Evolutionary conservation across 2,888 invertebrate species (phyloP).

Genomic region (Cacoxenus indagator): DNA sequence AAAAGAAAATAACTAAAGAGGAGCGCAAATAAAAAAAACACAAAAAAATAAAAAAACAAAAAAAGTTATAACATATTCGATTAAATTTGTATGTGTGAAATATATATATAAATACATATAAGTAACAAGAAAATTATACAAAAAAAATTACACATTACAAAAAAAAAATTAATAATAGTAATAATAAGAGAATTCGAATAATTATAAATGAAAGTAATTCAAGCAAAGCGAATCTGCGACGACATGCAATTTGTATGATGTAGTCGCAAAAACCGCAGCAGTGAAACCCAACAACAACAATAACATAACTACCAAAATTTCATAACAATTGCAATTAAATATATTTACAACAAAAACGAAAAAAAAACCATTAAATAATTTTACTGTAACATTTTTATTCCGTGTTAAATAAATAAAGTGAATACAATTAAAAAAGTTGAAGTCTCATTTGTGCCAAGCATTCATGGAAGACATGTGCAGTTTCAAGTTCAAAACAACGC

Average conservation of each 20-base stretch:
- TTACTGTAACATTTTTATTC: slow-evolving; percentile 45
- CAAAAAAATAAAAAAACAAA: slow-evolving; percentile 3
- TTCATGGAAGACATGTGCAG: no score
- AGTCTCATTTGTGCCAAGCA: background rate
- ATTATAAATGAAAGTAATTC: no score
- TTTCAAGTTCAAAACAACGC: no score
- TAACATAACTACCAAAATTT: background rate
- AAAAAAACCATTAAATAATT: slow-evolving; percentile 29
- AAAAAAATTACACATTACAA: no score
- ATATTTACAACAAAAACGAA: background rate
- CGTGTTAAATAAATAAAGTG: slow-evolving; percentile 42
- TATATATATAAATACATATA: no score
- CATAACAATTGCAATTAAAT: background rate
- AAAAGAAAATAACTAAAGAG: background rate
- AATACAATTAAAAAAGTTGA: background rate
- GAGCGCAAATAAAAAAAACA: background rate
- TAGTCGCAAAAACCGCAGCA: background rate
- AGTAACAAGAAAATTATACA: no score
- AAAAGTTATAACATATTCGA: no score
- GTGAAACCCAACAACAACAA: background rate
- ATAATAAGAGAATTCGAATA: no score
- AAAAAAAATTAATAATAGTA: no score
- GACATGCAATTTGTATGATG: background rate
- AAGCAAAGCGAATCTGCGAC: no score
- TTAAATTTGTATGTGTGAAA: no score